Evolutionary conservation across 1,140 invertebrate genomes (phyloP), one percentile per base, ranked within the genome.

Genomic region (Idris sp.): DNA sequence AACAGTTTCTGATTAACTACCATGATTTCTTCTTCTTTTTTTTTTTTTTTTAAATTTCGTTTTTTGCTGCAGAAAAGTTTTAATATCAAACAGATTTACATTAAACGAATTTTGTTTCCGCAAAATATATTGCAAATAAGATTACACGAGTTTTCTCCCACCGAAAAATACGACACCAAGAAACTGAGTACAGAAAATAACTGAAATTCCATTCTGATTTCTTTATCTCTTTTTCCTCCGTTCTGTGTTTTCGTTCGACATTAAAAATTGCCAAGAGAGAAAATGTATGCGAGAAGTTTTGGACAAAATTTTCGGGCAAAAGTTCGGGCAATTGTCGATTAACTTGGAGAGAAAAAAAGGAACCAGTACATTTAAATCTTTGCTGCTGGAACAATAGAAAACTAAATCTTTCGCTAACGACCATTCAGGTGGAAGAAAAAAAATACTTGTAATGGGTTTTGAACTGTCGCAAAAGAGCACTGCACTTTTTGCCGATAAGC

Each of bases 101-200:
- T 59, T 65, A 61, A 73, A 69, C 26, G 56, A 74, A 38, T 51
- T 75, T 51, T 62, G 36, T n/a, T n/a, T n/a, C 38, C 38, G 26
- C 68, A 74, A 80, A 82, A 86, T 84, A 82, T 83, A 85, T 84
- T 84, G 81, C 77, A 84, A 86, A 87, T 86, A 84, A 84, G 84
- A 82, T 85, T 85, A 81, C 80, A 65, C 49, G 48, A 76, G 72
- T 78, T 80, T 46, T 48, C 62, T 62, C 33, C 36, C 77, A 78
- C 80, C 77, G 73, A 80, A 78, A 84, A 82, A 83, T 81, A 84
- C 81, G 80, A 73, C 65, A 59, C 74, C 77, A n/a, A n/a, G 79
- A 83, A 78, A 86, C 83, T 81, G 86, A 85, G 78, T 76, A 51
- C 71, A 78, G 80, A 79, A 82, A 83, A 86, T 84, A 80, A 74